These are phyloP conservation scores for Lingula anatina DNA, from an alignment of 2,888 invertebrate species.

Conservation along the genomic window DNA sequence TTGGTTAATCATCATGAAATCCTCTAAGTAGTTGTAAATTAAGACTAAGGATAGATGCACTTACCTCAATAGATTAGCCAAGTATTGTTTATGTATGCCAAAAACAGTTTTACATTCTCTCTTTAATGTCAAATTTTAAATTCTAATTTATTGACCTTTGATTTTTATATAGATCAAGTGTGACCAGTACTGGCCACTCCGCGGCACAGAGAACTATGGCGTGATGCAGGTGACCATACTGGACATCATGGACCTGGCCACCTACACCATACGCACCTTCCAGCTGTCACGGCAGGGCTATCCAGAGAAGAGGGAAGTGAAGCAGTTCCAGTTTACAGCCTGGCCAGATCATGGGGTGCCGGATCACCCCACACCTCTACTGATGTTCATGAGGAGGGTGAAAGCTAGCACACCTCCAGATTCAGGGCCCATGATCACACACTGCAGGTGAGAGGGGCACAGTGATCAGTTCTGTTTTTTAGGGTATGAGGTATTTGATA, in stretches of 20 bases:
- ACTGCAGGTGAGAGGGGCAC: slow-evolving; percentile 68
- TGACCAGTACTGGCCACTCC: slow-evolving; percentile 84
- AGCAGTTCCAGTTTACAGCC: slow-evolving; percentile 97
- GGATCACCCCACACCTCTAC: slow-evolving; percentile 96
- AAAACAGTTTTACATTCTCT: background rate
- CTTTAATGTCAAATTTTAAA: background rate
- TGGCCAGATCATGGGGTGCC: slow-evolving; percentile 99
- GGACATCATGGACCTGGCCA: slow-evolving; percentile 94
- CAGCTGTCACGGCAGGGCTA: slow-evolving; percentile 47
- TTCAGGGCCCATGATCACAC: slow-evolving; percentile 89
- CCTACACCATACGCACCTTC: slow-evolving; percentile 96
- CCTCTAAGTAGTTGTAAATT: too few species aligned
- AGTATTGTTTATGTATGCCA: background rate
- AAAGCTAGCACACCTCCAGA: slow-evolving; percentile 71
- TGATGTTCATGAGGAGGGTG: slow-evolving; percentile 92
- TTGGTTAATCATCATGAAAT: too few species aligned
- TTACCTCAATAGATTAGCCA: background rate
- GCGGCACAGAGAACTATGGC: slow-evolving; percentile 92
- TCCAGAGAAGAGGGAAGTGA: slow-evolving; percentile 75
- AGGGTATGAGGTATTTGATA: too few species aligned
- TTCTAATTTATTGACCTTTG: background rate
- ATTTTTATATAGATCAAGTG: slow-evolving; percentile 61
- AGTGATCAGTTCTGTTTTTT: too few species aligned
- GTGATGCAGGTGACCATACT: slow-evolving; percentile 89
- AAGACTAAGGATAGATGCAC: too few species aligned